Conservation (phyloP, 1,140 invertebrate genomes). For the Neodiprion pinetum region DNA sequence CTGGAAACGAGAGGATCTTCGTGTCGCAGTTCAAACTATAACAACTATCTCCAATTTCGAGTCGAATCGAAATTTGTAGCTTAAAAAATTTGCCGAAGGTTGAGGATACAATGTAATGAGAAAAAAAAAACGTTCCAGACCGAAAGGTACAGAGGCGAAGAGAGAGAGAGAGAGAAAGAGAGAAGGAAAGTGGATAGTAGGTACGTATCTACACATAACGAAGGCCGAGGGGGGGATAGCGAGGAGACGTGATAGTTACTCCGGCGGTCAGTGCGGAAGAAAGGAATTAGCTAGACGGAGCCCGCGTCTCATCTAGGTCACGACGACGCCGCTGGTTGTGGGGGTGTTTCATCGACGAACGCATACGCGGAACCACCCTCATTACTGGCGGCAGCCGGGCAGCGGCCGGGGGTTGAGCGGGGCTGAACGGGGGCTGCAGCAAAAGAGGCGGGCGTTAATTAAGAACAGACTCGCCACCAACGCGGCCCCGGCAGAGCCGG, state of each 20-base stretch:
- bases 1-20: no score
- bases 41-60: no score
- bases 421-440: conserved; percentile 50
- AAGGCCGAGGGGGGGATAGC: neutral
- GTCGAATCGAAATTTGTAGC: no score
- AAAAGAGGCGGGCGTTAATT: conserved; percentile 63
- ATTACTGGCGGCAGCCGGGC: conserved; percentile 39
- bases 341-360: conserved; percentile 26
- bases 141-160: no score
- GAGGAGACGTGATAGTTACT: conserved; percentile 39
- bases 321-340: conserved; percentile 19
- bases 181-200: no score
- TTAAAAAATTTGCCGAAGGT: no score
- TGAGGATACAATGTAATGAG: no score
- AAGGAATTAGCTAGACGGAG: conserved; percentile 61
- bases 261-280: conserved; percentile 60
- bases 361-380: conserved; percentile 51
- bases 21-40: no score
- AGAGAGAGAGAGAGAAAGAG: no score
- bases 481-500: conserved; percentile 27
- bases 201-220: no score
- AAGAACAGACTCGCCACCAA: conserved; percentile 61
- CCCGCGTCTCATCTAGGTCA: conserved; percentile 61
- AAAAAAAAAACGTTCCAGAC: no score
- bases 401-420: neutral